These are phyloP conservation scores for Podargus strigoides DNA, from an alignment of 2,797 vertebrate species.

Conservation along the genomic window DNA sequence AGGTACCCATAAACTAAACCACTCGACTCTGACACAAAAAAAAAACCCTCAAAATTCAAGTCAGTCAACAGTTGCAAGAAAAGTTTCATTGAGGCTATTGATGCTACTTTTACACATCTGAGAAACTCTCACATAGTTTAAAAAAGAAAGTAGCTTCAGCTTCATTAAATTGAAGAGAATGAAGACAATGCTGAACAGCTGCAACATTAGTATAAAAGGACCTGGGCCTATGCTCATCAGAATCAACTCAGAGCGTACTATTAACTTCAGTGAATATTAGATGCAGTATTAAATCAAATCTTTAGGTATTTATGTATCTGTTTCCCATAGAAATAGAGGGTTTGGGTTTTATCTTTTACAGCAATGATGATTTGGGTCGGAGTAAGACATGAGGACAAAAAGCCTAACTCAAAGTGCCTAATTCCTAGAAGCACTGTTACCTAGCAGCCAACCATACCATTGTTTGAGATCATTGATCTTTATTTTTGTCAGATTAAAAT, in stretches of 20 bases:
- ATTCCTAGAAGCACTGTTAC: neutral
- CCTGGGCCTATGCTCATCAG: neutral
- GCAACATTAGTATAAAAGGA: neutral
- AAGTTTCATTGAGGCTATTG: neutral
- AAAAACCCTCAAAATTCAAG: neutral
- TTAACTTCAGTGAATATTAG: neutral
- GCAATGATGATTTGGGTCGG: neutral
- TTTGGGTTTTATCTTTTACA: neutral
- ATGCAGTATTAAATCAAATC: neutral
- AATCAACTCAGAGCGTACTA: neutral
- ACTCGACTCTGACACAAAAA: neutral
- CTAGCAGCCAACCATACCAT: neutral
- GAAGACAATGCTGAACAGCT: neutral
- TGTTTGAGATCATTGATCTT: neutral
- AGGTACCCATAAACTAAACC: neutral
- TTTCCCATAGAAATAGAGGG: neutral
- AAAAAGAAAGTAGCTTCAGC: neutral
- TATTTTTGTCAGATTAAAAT: neutral
- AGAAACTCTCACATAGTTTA: neutral
- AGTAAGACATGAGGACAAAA: neutral
- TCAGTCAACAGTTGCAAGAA: neutral
- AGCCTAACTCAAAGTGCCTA: neutral
- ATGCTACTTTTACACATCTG: neutral
- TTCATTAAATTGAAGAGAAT: neutral
- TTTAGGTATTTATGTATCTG: neutral